Conservation (phyloP, 2,888 invertebrate genomes). For the Hirtodrosophila alboralis region DNA sequence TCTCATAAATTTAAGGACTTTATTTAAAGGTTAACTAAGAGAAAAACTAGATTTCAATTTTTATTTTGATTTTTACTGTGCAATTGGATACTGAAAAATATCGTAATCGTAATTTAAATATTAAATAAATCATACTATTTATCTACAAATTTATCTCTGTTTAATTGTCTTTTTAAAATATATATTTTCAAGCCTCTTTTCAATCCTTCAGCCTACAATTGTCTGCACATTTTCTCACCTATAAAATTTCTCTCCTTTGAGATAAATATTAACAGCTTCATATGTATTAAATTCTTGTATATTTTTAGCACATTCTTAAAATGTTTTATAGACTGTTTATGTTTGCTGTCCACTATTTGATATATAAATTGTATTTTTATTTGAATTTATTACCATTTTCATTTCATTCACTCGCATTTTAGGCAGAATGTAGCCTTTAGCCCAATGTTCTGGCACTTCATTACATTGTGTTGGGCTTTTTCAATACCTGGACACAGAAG, state of each 20-base stretch:
- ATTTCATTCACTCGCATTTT: constrained; percentile 41
- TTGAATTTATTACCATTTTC: constrained; percentile 56
- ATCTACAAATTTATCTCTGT: no score
- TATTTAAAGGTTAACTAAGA: no score
- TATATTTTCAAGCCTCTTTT: no score
- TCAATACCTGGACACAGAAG: constrained; percentile 29
- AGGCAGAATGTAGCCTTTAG: constrained; percentile 31
- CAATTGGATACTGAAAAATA: no score
- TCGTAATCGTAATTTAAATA: no score
- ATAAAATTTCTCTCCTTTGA: no score
- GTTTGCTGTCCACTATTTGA: constrained; percentile 4
- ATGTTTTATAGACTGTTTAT: not conserved
- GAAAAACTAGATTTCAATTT: no score
- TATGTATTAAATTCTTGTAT: not conserved
- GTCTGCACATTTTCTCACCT: not conserved
- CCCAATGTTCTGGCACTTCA: constrained; percentile 40
- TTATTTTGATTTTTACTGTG: no score
- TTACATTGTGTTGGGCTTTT: constrained; percentile 37
- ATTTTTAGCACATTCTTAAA: not conserved
- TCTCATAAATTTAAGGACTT: not conserved
- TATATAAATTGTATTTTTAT: constrained; percentile 50
- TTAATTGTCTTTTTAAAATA: no score
- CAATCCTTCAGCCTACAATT: no score
- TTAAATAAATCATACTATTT: no score
- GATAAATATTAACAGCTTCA: not conserved